A percentile compares a stretch with the other conserved stretches of the same genome.
Conservation (phyloP, 1,140 invertebrate species). For the Aplysia californica region DNA sequence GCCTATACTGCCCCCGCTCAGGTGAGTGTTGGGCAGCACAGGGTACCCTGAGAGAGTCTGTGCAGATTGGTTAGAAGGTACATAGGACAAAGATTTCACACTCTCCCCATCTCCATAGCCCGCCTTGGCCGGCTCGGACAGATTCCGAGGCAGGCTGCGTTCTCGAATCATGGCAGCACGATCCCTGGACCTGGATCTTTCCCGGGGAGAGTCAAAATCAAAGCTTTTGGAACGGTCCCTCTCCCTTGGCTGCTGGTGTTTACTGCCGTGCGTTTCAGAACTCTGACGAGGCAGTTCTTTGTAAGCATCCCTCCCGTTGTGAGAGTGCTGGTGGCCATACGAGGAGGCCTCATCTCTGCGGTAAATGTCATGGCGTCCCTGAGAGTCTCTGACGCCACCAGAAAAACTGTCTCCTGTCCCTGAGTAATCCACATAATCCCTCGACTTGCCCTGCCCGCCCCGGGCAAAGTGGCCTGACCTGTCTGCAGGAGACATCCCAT, state of each 20-base stretch:
- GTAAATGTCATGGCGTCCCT: no score
- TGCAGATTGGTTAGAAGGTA: conserved; percentile 3
- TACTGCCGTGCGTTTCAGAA: background rate
- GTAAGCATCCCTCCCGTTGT: no score
- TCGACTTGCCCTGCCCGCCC: no score
- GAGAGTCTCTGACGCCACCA: no score
- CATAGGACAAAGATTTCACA: background rate
- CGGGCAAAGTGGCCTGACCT: no score
- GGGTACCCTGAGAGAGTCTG: conserved; percentile 27
- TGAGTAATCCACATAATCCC: no score
- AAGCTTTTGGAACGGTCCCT: conserved; percentile 25
- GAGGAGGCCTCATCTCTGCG: no score
- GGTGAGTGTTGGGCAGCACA: conserved; percentile 9
- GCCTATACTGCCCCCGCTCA: background rate
- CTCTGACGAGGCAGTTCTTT: background rate
- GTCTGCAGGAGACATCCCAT: background rate
- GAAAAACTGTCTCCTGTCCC: no score
- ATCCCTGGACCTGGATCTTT: background rate
- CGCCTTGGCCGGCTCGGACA: conserved; percentile 5
- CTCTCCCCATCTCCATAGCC: background rate
- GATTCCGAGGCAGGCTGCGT: conserved; percentile 14
- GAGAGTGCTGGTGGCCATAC: no score
- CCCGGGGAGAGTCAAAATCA: conserved; percentile 23
- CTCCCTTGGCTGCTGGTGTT: background rate
- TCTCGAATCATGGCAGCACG: background rate